Conservation (phyloP, 2,888 invertebrate genomes). For the Chironomus riparius region DNA sequence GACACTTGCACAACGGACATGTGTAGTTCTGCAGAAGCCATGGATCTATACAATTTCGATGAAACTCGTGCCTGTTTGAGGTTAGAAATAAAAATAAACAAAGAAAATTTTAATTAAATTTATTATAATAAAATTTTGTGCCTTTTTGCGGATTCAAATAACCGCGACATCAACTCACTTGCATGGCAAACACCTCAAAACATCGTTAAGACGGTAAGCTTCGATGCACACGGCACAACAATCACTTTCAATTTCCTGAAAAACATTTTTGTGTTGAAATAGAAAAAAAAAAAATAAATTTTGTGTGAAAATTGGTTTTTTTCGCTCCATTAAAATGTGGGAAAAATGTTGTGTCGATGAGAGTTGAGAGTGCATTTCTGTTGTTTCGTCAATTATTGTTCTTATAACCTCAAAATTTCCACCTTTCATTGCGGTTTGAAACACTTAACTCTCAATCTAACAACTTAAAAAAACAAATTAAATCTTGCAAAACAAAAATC, state of each 20-base stretch:
- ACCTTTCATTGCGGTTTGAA: too few species aligned
- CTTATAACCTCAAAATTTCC: too few species aligned
- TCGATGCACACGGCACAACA: conserved; percentile 95
- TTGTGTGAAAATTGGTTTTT: too few species aligned
- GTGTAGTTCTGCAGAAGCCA: conserved; percentile 92
- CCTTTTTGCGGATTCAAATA: background rate
- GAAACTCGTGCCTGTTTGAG: conserved; percentile 74
- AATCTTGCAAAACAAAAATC: too few species aligned
- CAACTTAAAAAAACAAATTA: too few species aligned
- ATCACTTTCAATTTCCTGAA: conserved; percentile 64
- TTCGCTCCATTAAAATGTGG: too few species aligned
- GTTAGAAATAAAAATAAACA: too few species aligned
- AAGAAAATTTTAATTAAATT: background rate
- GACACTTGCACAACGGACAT: conserved; percentile 96
- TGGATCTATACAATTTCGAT: conserved; percentile 92
- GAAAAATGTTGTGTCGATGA: too few species aligned
- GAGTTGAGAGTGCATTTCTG: too few species aligned
- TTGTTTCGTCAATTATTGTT: too few species aligned
- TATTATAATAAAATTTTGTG: background rate
- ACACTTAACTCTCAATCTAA: too few species aligned
- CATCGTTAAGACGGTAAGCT: conserved; percentile 78
- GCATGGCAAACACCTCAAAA: conserved; percentile 83
- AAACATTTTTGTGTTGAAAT: conserved; percentile 20
- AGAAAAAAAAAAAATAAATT: conserved; percentile 12
- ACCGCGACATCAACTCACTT: conserved; percentile 22